Evolutionary conservation across 2,113 vertebrate genomes (phyloP).

Genomic region (Phodopus roborovskii): DNA sequence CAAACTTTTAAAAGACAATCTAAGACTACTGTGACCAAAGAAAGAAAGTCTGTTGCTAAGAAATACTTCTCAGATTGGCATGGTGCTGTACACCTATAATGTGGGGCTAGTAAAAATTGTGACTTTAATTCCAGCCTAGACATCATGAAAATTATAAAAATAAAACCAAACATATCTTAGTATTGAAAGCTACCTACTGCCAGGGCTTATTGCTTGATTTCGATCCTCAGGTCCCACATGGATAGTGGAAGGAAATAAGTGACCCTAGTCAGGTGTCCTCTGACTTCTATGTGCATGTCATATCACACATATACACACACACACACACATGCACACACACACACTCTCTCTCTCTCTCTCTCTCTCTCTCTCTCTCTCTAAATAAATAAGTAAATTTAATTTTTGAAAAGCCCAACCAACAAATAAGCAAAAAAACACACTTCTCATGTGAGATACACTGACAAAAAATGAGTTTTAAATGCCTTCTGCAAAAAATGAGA

Average conservation of each 20-base stretch:
- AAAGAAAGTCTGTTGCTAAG: background rate
- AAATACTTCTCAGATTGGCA: background rate
- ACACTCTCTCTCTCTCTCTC: no score
- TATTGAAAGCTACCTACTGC: background rate
- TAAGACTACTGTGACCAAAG: background rate
- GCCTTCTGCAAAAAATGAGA: background rate
- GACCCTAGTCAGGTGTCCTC: no score
- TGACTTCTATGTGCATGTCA: no score
- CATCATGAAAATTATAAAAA: background rate
- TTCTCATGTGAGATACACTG: background rate
- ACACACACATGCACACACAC: background rate
- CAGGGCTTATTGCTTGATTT: background rate
- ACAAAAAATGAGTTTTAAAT: background rate
- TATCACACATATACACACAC: background rate
- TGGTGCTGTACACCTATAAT: background rate
- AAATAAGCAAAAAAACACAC: background rate
- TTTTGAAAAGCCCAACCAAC: background rate
- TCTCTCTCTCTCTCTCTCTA: no score
- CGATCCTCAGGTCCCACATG: background rate
- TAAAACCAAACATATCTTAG: background rate
- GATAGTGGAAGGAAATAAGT: background rate
- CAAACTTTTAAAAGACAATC: background rate
- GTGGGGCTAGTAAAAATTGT: background rate
- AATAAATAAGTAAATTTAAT: background rate
- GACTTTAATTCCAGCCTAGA: background rate